Base-by-base conservation (phyloP, 2,888 invertebrate species). In the Villa cingulata region DNA sequence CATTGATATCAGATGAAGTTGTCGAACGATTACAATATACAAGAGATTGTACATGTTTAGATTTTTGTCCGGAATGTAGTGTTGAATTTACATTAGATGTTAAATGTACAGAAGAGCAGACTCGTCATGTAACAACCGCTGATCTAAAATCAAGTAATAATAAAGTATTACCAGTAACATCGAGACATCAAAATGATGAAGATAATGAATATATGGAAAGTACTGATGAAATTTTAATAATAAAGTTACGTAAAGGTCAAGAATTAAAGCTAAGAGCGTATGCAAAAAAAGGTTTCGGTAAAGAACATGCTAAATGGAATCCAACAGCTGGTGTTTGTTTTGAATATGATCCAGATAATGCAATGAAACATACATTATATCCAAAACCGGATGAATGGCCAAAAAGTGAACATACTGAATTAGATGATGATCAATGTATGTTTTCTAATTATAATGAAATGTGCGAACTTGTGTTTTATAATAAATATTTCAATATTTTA, bases 291-390 rank as follows among this genome's bases (percentile, higher is more conserved):
- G 78, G 78, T 32, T 71, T 68, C 48, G 68, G 96, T 1, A 98
- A 98, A 64, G 98, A 99, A 65, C 98, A 99, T 72, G 98, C 98
- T 0, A 98, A 98, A 69, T 98, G 98, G 98, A 98, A 97, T 72
- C 98, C 98, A 4, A 98, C 98, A 0, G 90, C 91, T 43, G 96
- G 96, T 39, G 96, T 98, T 2, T 86, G 88, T 45, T 99, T 99
- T 70, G 98, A 99, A 69, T 99, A 99, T 71, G 98, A 99, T 71
- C 98, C 98, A 0, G 98, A 98, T 63, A 98, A 98, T 72, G 74
- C 86, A 0, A 86, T 99, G 80, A 75, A 92, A 37, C 98, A 98
- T 62, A 98, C 97, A 3, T 72, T 94, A 34, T 95, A 76, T 59
- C 95, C 96, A 0, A 95, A 91, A 65, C 95, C 96, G 4, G 95